phyloP scores from a whole-genome alignment of 2,113 vertebrate genomes.

The Bettongia penicillata region DNA sequence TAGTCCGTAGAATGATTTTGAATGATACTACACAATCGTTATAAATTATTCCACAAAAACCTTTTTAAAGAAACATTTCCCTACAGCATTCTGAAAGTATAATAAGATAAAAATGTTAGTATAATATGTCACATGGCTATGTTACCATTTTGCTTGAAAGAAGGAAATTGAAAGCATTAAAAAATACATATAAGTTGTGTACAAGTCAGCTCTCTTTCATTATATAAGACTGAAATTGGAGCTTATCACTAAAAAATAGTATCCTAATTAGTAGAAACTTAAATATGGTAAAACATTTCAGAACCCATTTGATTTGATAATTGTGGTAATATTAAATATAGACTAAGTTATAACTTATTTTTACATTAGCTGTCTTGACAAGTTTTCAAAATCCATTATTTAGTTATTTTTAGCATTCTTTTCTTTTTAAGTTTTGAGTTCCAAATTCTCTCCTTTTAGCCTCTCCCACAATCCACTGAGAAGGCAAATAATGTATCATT shows the following conservation, averaged over 20 bases:
- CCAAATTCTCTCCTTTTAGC: not conserved
- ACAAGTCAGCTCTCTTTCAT: slow-evolving; percentile 33
- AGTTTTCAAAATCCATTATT: not conserved
- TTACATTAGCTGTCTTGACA: not conserved
- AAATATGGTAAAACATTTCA: not conserved
- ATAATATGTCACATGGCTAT: slow-evolving; percentile 16
- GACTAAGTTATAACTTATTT: not conserved
- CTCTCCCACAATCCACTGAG: not conserved
- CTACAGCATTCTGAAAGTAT: slow-evolving; percentile 62
- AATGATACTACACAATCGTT: slow-evolving; percentile 42
- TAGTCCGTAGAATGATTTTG: slow-evolving; percentile 55
- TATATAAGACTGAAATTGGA: not conserved
- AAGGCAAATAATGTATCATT: not conserved
- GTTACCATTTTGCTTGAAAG: slow-evolving; percentile 35
- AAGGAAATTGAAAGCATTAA: slow-evolving; percentile 16
- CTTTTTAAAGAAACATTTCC: slow-evolving; percentile 63
- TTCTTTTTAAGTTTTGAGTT: not conserved
- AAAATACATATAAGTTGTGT: not conserved
- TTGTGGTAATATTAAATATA: not conserved
- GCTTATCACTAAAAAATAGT: not conserved
- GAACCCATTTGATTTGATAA: not conserved
- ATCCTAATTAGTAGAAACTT: not conserved
- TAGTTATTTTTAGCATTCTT: not conserved
- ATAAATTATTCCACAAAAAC: slow-evolving; percentile 62
- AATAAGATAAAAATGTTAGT: slow-evolving; percentile 39